Base-by-base conservation (phyloP, 2,888 invertebrate genomes). In the Amphiduros pacificus region DNA sequence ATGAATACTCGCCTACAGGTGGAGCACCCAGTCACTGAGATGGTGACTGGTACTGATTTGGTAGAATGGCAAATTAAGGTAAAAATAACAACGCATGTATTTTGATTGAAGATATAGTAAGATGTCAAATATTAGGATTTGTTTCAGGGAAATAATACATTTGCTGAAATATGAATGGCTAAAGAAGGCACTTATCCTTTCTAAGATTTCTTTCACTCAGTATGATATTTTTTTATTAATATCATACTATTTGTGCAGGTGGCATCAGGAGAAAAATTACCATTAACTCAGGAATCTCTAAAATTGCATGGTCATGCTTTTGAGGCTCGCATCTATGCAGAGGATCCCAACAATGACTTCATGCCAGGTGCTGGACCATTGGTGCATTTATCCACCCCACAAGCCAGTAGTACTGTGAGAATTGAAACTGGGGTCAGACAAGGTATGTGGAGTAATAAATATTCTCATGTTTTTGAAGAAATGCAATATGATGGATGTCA, bases 261-360 rank as follows among this genome's bases (percentile, higher is more conserved):
- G 50, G 97, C 98, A 0, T 87, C 91, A 32, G 96, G 97, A 0
- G 93, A 95, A 78, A 86, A 86, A 48, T 83, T 98, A 17, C 96
- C 97, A 0, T 69, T 90, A 0, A 86, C 84, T 0, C 98, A 99
- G 79, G 87, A 89, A 0, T 87, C 95, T 66, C 90, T 98, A 53
- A 77, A 74, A 31, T 84, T 91, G 0, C 86, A 84, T 0, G 97
- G 98, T 0, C 95, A 97, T 82, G 90, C 98, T 0, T 93, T 99
- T 71, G 98, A 99, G 84, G 96, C 96, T 29, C 87, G 98, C 66
- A 92, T 99, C 68, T 99, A 98, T 83, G 98, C 98, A 0, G 98
- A 98, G 76, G 87, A 87, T 69, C 86, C 87, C 0, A 81, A 80
- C 61, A 84, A 84, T 40, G 91, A 90, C 29, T 99, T 99, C 84